Evolutionary conservation across 2,797 vertebrate species (phyloP).

Genomic region (Rhinophrynus dorsalis): DNA sequence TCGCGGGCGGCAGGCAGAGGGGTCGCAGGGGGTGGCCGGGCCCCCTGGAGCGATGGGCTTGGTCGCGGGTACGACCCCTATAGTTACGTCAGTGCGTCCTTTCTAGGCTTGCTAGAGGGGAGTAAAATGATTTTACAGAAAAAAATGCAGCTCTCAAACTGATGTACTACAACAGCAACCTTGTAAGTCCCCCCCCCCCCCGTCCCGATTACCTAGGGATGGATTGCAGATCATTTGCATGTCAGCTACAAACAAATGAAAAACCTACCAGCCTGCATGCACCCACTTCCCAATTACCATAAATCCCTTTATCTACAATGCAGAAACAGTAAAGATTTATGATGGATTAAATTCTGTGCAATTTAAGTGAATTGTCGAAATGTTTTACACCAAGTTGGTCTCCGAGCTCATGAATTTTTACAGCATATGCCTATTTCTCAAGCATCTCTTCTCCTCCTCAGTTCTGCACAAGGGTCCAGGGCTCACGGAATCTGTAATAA

Average conservation of each 20-base stretch:
- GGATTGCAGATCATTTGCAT: not conserved
- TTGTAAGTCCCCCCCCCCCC: not conserved
- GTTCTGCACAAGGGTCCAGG: conserved; percentile 5
- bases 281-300: conserved; percentile 45
- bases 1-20: too few species aligned
- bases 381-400: conserved; percentile 48
- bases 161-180: too few species aligned
- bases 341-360: conserved; percentile 57
- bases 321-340: conserved; percentile 51
- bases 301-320: conserved; percentile 51
- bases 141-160: too few species aligned
- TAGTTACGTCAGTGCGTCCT: too few species aligned
- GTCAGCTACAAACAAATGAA: not conserved
- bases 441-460: conserved; percentile 15
- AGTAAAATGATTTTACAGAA: too few species aligned
- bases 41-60: too few species aligned
- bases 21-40: too few species aligned
- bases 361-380: conserved; percentile 56
- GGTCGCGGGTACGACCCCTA: too few species aligned
- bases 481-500: conserved; percentile 33
- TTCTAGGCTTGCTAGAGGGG: too few species aligned
- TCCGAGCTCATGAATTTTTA: conserved; percentile 54
- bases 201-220: not conserved
- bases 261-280: conserved; percentile 2
- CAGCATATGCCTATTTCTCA: conserved; percentile 35